A percentile compares a stretch with the other conserved stretches of the same genome.
These are phyloP conservation scores for Mus spretus DNA, from an alignment of 2,797 vertebrate species.

Conservation along the genomic window DNA sequence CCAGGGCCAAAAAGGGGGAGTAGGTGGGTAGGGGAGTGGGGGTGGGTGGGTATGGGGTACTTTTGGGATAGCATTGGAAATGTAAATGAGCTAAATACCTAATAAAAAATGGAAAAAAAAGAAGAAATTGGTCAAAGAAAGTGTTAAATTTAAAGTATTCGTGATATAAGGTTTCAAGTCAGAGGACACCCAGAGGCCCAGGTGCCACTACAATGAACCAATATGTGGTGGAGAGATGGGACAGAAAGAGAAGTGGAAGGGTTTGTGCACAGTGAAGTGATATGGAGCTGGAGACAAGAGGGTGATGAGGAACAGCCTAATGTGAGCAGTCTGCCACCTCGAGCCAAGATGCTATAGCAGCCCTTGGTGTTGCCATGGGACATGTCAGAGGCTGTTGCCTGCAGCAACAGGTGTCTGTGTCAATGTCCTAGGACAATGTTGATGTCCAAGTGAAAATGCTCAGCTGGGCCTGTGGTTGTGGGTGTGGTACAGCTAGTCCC, in stretches of 20 bases:
- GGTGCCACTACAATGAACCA: background rate
- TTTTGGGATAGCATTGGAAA: no score
- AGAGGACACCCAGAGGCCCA: background rate
- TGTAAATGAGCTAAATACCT: no score
- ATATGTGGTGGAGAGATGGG: background rate
- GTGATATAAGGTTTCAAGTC: background rate
- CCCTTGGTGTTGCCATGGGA: background rate
- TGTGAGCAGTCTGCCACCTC: background rate
- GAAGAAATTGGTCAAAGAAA: background rate
- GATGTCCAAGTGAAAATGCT: background rate
- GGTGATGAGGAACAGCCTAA: background rate
- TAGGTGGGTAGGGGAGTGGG: no score
- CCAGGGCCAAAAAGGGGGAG: no score
- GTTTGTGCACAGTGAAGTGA: background rate
- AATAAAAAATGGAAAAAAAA: no score
- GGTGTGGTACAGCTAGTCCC: background rate
- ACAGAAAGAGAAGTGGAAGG: background rate
- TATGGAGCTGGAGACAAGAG: background rate
- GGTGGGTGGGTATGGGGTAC: no score
- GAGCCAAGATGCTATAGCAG: background rate
- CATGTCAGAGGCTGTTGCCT: no score
- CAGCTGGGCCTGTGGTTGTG: background rate
- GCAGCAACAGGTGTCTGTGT: background rate
- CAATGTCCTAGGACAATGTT: background rate
- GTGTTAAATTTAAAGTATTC: background rate